Percentiles rank a stretch among this genome's conserved stretches.
These are phyloP conservation scores for Columba janthina DNA, from an alignment of 2,113 vertebrate species.

Conservation along the genomic window DNA sequence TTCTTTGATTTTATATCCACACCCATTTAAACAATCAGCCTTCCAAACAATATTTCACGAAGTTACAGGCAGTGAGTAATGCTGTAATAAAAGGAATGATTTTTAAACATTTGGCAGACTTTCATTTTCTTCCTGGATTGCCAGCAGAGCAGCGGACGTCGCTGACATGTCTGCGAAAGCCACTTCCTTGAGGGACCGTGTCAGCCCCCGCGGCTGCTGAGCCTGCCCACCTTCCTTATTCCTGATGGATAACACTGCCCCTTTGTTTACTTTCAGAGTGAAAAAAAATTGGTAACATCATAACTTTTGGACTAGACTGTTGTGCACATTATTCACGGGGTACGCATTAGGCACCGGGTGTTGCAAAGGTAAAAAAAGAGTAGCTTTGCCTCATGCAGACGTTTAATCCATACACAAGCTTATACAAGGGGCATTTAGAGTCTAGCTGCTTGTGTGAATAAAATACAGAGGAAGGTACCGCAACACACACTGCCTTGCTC, in stretches of 20 bases:
- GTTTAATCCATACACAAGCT: background rate
- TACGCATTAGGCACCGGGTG: background rate
- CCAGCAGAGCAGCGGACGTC: background rate
- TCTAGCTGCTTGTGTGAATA: background rate
- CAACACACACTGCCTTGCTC: background rate
- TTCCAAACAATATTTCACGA: background rate
- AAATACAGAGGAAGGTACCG: background rate
- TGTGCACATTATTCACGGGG: background rate
- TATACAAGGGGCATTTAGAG: fast-evolving
- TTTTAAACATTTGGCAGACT: background rate
- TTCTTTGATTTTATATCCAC: conserved; percentile 35
- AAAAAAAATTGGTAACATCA: background rate
- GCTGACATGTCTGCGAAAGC: background rate
- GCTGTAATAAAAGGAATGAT: background rate
- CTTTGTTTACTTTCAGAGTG: conserved; percentile 6
- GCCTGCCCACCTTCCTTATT: background rate
- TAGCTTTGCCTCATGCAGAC: background rate
- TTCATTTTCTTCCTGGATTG: background rate
- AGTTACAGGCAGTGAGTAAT: background rate
- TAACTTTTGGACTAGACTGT: background rate
- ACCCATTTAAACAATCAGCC: background rate
- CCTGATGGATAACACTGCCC: background rate
- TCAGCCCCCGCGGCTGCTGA: background rate
- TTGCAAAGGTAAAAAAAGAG: background rate
- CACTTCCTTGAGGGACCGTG: background rate